phyloP scores from a whole-genome alignment of 2,113 vertebrate species.

The Actenoides lindsayi region DNA sequence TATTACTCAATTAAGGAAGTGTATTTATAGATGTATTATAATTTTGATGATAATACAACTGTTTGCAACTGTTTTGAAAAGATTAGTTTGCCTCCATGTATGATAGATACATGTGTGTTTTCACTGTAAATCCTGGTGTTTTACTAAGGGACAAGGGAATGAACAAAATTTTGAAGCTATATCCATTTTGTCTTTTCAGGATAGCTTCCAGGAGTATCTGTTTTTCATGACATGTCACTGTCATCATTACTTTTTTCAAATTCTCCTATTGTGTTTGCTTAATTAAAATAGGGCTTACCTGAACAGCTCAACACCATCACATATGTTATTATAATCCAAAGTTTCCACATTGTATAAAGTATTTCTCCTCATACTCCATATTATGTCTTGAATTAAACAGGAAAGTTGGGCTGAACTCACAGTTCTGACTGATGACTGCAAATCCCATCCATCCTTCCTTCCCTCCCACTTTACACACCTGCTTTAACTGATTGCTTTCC shows the following conservation, averaged over 20 bases:
- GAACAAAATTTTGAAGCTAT: neutral
- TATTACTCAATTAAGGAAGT: neutral
- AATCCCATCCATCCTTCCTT: accelerated
- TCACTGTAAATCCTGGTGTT: neutral
- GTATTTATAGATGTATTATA: neutral
- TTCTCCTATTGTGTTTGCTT: neutral
- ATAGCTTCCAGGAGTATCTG: neutral
- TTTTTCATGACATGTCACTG: neutral
- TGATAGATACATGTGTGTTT: neutral
- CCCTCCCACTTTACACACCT: neutral
- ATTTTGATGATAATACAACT: neutral
- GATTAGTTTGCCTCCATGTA: neutral
- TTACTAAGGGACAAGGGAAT: neutral
- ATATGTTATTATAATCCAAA: neutral
- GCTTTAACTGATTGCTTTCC: neutral
- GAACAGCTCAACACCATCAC: neutral
- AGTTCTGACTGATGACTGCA: neutral
- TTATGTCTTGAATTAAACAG: neutral
- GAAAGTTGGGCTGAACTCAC: neutral
- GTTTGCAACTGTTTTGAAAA: neutral
- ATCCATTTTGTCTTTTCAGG: neutral
- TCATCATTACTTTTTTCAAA: neutral
- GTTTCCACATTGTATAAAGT: neutral
- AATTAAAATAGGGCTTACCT: neutral
- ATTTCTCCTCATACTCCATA: neutral